Percentiles rank a stretch among this genome's conserved stretches.
Evolutionary conservation across 2,888 invertebrate species (phyloP).

Genomic region (Dynastes maya): DNA sequence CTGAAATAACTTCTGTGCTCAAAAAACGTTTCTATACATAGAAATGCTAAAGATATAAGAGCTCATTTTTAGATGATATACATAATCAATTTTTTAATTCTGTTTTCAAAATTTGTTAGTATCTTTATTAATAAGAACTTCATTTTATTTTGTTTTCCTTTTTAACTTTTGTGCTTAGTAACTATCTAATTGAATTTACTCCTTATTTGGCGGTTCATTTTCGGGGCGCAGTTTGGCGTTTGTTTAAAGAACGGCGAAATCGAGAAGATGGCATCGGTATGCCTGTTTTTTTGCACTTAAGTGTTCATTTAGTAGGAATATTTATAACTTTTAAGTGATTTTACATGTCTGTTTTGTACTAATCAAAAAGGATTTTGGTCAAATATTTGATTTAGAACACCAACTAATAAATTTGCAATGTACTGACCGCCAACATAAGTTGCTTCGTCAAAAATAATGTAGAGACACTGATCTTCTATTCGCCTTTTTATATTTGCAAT

Average conservation of each 20-base stretch:
- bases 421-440: no score
- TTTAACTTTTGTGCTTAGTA: conserved; percentile 1
- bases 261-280: background rate
- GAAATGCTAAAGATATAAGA: background rate
- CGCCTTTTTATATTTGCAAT: no score
- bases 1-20: no score
- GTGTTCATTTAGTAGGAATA: background rate
- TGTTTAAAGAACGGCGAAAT: background rate
- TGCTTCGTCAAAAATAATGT: no score
- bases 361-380: no score
- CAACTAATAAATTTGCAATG: no score
- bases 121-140: conserved; percentile 61
- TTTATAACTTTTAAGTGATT: background rate
- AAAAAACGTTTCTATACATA: no score
- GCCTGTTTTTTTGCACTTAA: background rate
- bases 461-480: no score
- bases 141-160: background rate
- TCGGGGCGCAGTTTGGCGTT: no score
- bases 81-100: conserved; percentile 57
- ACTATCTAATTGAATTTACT: background rate
- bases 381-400: no score
- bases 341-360: no score
- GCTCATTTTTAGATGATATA: conserved; percentile 55
- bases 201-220: background rate
- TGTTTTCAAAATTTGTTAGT: conserved; percentile 65